Base-by-base conservation (phyloP, 2,888 invertebrate genomes). In the Mythimna albipuncta region DNA sequence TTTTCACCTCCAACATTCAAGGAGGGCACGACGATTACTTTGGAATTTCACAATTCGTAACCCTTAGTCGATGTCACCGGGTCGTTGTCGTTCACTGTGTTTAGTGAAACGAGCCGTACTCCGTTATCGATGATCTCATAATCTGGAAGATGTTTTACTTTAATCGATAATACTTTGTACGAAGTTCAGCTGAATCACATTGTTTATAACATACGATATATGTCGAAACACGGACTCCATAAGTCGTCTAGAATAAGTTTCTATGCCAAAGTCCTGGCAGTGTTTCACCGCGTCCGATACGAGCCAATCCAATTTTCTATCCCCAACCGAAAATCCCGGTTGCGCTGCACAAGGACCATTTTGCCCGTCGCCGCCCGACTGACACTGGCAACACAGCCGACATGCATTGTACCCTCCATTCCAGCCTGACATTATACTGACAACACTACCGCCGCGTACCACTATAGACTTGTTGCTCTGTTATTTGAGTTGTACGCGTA, bases 301-400 rank as follows among this genome's bases (percentile, higher is more conserved):
- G 87, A 91, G 83, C 85, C 92, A 93, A 94, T 94, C 91, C 91
- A 93, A 95, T 95, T 94, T 93, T 90, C 91, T 90, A 85, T 91
- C 85, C 85, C 86, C 83, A 84, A 87, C 89, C 89, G 90, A 92
- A 94, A 92, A 91, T 91, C 89, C 86, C 76, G 85, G 77, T 84
- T 77, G 86, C 89, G 74, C 83, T 87, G 86, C 85, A 88, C 87
- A 84, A 87, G 86, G 86, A 88, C 88, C 86, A 92, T 92, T 90
- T 91, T 88, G 87, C 89, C 88, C 88, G 87, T 82, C 84, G 86
- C 80, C 83, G 86, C 73, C 82, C 85, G 82, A 89, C 86, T 90
- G 89, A 89, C 87, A 85, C 88, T 86, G 88, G 75, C 84, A 87
- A 89, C 89, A 89, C 77, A 77, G 85, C 85, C 87, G 86, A 88